Percentiles rank a stretch among this genome's conserved stretches.
These are phyloP conservation scores for Eonycteris spelaea DNA, from an alignment of 2,113 vertebrate species.

Conservation along the genomic window DNA sequence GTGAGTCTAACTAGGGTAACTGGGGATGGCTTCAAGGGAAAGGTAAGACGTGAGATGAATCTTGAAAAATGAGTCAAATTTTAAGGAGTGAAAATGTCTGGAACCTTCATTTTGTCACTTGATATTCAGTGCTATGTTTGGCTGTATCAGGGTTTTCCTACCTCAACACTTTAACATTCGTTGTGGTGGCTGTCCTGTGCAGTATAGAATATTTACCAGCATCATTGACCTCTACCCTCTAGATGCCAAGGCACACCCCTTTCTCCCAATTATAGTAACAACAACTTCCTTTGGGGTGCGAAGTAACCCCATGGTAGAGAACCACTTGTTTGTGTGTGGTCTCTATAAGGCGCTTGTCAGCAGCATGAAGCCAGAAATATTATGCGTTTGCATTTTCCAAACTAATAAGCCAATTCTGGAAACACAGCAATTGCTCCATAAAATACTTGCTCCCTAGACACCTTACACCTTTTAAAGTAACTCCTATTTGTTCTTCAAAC, in stretches of 20 bases:
- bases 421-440: background rate
- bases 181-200: background rate
- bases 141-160: background rate
- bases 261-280: background rate
- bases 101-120: background rate
- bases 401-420: background rate
- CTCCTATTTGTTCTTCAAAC: background rate
- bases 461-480: background rate
- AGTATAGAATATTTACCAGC: too few species aligned
- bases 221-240: background rate
- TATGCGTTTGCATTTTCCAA: background rate
- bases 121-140: background rate
- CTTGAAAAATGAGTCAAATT: background rate
- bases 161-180: fast-evolving
- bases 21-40: background rate
- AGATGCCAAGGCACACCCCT: background rate
- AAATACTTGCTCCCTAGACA: background rate
- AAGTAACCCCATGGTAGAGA: background rate
- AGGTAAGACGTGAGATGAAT: background rate
- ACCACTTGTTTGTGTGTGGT: background rate
- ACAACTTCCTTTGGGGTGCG: background rate
- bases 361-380: background rate
- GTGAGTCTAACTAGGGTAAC: background rate
- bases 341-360: background rate
- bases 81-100: background rate